Conservation (phyloP, 2,888 invertebrate species). For the Chelonus formosanus region DNA sequence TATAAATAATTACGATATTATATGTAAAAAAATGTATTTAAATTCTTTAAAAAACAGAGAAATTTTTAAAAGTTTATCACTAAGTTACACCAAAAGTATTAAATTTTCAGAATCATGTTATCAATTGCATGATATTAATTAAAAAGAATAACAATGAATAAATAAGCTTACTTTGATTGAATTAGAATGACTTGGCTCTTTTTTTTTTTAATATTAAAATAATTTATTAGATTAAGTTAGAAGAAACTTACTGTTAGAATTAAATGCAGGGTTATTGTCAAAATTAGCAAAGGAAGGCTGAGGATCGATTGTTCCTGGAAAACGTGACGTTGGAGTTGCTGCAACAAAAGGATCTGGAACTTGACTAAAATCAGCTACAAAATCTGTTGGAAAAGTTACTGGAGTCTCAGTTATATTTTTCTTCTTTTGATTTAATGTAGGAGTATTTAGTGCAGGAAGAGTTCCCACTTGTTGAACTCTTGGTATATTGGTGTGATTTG, state of each 20-base stretch:
- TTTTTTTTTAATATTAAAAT: constrained; percentile 18
- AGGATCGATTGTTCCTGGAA: constrained; percentile 55
- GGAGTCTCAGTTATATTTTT: constrained; percentile 46
- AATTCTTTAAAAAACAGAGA: no score
- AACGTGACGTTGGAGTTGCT: constrained; percentile 53
- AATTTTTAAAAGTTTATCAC: no score
- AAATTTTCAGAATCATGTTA: no score
- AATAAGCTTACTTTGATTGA: no score
- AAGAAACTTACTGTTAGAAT: constrained; percentile 53
- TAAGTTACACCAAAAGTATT: no score
- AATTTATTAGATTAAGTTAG: neutral
- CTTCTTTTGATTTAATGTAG: constrained; percentile 40
- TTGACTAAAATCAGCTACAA: constrained; percentile 63
- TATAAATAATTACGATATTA: no score
- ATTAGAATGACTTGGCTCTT: no score
- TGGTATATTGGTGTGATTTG: constrained; percentile 49
- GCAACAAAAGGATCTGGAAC: constrained; percentile 57
- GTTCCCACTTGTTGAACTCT: constrained; percentile 54
- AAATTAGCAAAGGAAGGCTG: constrained; percentile 75
- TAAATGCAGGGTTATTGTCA: constrained; percentile 77
- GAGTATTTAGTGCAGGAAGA: constrained; percentile 45
- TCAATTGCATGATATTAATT: no score
- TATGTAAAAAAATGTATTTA: no score
- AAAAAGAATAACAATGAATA: no score
- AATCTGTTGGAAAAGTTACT: constrained; percentile 57